A percentile compares a stretch with the other conserved stretches of the same genome.
Conservation (phyloP, 2,113 vertebrate species). For the Prolemur simus region DNA sequence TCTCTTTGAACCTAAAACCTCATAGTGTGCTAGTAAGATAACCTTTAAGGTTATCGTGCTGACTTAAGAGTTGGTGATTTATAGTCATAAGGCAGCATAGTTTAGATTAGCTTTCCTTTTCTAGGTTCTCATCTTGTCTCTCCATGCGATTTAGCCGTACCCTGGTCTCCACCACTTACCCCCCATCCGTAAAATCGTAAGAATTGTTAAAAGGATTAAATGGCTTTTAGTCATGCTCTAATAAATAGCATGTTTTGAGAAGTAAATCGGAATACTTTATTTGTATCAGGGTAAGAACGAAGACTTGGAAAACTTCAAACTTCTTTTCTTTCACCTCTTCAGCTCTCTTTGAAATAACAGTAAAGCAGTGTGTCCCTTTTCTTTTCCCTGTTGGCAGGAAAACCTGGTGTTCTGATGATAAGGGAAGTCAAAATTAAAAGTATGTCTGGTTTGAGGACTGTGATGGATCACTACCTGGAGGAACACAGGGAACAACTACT, state of each 20-base stretch:
- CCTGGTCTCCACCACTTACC: no score
- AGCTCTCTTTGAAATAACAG: background rate
- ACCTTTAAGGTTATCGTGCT: background rate
- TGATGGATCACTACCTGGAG: background rate
- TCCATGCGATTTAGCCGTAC: background rate
- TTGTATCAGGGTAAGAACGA: background rate
- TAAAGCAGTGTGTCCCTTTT: background rate
- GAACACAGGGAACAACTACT: background rate
- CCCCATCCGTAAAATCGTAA: background rate
- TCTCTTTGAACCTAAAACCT: background rate
- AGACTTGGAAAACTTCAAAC: background rate
- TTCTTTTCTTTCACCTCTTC: background rate
- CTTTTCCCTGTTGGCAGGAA: background rate
- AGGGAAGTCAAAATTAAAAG: background rate
- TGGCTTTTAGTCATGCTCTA: background rate
- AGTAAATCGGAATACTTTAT: background rate
- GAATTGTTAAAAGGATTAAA: background rate
- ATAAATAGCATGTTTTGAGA: background rate
- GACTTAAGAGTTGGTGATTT: background rate
- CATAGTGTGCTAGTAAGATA: background rate
- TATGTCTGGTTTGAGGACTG: background rate
- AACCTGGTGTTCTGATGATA: background rate
- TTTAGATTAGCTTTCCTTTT: background rate
- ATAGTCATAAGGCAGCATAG: background rate
- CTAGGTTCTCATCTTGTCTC: background rate